These are phyloP conservation scores for Tipula lateralis DNA, from an alignment of 2,888 invertebrate genomes.

Conservation along the genomic window DNA sequence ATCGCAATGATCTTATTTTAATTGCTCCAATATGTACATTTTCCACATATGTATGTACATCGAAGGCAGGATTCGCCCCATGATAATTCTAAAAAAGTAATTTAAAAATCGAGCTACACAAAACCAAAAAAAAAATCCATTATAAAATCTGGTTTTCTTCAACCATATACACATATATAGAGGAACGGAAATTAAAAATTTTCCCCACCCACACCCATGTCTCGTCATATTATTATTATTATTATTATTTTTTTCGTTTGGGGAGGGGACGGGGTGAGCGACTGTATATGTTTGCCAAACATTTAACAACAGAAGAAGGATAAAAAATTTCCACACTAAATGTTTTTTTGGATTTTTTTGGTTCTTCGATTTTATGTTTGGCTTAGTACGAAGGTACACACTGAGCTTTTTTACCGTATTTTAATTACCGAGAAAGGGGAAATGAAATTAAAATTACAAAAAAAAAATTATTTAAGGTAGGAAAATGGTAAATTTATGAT, in stretches of 20 bases:
- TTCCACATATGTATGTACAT: background rate
- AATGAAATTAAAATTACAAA: background rate
- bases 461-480: background rate
- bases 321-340: background rate
- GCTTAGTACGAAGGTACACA: background rate
- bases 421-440: conserved; percentile 19
- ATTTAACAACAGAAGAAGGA: background rate
- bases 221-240: background rate
- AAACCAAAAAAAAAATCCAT: background rate
- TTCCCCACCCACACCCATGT: background rate
- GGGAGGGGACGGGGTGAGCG: background rate
- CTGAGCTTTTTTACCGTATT: background rate
- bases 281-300: background rate
- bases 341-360: background rate
- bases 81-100: background rate
- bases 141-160: background rate
- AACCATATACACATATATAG: background rate
- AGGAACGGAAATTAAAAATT: conserved; percentile 24
- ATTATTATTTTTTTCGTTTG: too few species aligned
- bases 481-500: conserved; percentile 11
- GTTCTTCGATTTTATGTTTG: background rate
- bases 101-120: background rate
- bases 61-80: background rate
- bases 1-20: background rate
- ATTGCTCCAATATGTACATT: background rate